Conservation (phyloP, 2,888 invertebrate genomes). For the Pharmacophagus antenor region DNA sequence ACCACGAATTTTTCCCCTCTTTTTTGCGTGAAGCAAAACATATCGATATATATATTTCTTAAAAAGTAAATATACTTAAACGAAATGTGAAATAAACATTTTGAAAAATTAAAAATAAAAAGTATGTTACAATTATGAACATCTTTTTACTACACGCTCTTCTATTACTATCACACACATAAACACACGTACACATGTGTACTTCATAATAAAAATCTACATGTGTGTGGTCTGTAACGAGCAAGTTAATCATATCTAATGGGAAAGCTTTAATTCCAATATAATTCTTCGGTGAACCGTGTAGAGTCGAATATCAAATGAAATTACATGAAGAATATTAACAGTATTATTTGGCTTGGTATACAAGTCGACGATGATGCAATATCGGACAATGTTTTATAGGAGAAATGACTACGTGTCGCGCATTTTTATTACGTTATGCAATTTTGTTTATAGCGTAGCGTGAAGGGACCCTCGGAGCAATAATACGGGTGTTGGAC, state of each 20-base stretch:
- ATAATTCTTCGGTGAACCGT: background rate
- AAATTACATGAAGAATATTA: background rate
- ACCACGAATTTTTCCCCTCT: too few relatives aligned
- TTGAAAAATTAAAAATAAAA: too few relatives aligned
- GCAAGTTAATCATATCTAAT: slow-evolving; percentile 16
- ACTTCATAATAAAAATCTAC: slow-evolving; percentile 12
- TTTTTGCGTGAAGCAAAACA: too few relatives aligned
- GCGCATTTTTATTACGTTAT: slow-evolving; percentile 61
- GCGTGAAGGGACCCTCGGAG: background rate
- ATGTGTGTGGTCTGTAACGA: slow-evolving; percentile 10
- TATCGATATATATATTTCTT: too few relatives aligned
- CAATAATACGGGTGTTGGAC: background rate
- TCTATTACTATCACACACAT: too few relatives aligned
- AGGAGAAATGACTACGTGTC: slow-evolving; percentile 62
- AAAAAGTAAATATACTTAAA: too few relatives aligned
- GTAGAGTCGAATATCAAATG: slow-evolving; percentile 17
- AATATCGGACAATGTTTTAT: slow-evolving; percentile 68
- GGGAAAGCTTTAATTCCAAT: background rate
- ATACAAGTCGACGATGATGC: slow-evolving; percentile 50
- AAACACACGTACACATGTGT: background rate
- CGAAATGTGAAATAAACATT: too few relatives aligned
- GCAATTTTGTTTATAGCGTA: slow-evolving; percentile 50
- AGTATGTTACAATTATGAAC: too few relatives aligned
- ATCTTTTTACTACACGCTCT: too few relatives aligned
- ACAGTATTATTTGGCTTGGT: slow-evolving; percentile 2